Base-by-base conservation (phyloP, 2,113 vertebrate species). In the Gorilla gorilla region DNA sequence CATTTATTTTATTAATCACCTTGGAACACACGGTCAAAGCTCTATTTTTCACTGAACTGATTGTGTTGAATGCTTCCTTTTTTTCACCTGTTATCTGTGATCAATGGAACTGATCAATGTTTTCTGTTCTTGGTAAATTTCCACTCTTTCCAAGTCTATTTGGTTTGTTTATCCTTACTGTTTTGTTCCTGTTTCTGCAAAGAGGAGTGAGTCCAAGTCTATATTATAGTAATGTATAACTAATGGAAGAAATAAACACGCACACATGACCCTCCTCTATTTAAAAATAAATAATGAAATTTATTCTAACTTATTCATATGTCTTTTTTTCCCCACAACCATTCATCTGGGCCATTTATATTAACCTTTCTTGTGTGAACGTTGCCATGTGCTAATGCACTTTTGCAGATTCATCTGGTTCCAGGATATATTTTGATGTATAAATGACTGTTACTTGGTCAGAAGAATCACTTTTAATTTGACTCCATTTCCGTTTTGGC, bases 141-240 rank as follows among this genome's bases (percentile, higher is more conserved):
- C n/a, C 91, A 81, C 12, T 6, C 25, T 91, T 68, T 30, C 2
- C 16, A 89, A 89, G 48, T 90, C 40, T 57, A 27, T 79, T 85
- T 95, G 6, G 82, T 66, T 92, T 96, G 84, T 59, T 93, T 50
- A 80, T n/a, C n/a, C 13, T 94, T 94, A 38, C 6, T 70, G 95
- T 89, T 90, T 55, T 1, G 81, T 95, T 52, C 32, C 27, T 97
- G 11, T 7, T 92, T 90, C 57, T 84, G 25, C 25, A 92, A 89
- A 96, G 35, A 89, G n/a, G 96, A 76, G 35, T n/a, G 91, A 87
- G 35, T 32, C 70, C 9, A 83, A 57, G 16, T 55, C 38, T 90
- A 13, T 80, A 66, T 59, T 93, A 96, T 87, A n/a, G 85, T 89
- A 91, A 45, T 50, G 8, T 27, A 55, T 86, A 38, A 90, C 70